phyloP scores from a whole-genome alignment of 2,797 vertebrate species.

The Lates japonicus region DNA sequence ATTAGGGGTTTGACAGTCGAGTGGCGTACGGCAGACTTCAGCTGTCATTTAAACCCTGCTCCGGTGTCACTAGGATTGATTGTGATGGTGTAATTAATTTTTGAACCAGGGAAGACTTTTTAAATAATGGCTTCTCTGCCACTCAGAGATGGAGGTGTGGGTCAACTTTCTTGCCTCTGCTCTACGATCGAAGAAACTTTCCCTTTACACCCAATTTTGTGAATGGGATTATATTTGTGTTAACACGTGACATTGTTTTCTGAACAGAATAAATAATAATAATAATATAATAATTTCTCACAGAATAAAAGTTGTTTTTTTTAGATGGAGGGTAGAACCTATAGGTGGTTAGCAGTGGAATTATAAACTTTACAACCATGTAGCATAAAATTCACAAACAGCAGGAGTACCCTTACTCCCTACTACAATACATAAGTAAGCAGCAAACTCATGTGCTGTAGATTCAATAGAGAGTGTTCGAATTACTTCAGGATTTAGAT shows the following conservation, averaged over 20 bases:
- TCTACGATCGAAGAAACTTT: not conserved
- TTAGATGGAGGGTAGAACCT: not conserved
- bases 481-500: too few relatives aligned
- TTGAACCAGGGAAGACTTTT: conserved; percentile 13
- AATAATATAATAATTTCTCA: too few relatives aligned
- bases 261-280: too few relatives aligned
- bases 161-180: not conserved
- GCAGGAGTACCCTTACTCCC: too few relatives aligned
- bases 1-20: conserved; percentile 39
- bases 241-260: not conserved
- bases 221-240: not conserved
- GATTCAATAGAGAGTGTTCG: too few relatives aligned
- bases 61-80: not conserved
- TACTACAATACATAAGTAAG: too few relatives aligned
- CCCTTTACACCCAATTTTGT: not conserved
- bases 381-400: too few relatives aligned
- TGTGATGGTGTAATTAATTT: conserved; percentile 38
- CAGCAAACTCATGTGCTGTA: too few relatives aligned
- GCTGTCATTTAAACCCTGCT: conserved; percentile 38
- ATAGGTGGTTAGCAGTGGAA: too few relatives aligned
- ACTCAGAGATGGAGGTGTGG: not conserved
- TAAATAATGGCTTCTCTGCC: not conserved
- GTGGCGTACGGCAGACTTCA: conserved; percentile 13
- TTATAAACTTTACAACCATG: too few relatives aligned
- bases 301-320: too few relatives aligned